A percentile compares a stretch with the other conserved stretches of the same genome.
Evolutionary conservation across 2,888 invertebrate genomes (phyloP).

Genomic region (Microctonus hyperodae): DNA sequence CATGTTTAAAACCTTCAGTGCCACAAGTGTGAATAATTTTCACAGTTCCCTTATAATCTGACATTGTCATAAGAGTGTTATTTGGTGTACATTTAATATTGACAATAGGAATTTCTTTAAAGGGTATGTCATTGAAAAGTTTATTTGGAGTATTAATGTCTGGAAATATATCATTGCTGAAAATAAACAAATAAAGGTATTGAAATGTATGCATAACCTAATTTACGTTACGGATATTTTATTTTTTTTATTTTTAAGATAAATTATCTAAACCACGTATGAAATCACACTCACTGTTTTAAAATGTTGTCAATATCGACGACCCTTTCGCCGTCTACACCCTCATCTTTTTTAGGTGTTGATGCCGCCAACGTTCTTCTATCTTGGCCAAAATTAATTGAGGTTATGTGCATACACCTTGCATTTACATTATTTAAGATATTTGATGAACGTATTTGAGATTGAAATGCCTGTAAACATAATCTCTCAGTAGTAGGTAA

Average conservation of each 20-base stretch:
- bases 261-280: not conserved
- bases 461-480: not conserved
- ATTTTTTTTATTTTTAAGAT: not conserved
- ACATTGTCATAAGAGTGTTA: constrained; percentile 84
- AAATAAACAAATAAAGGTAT: not conserved
- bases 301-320: constrained; percentile 74
- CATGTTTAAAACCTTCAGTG: constrained; percentile 93
- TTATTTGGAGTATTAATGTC: constrained; percentile 74
- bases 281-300: constrained; percentile 65
- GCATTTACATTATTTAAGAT: not conserved
- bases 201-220: not conserved
- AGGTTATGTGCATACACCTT: constrained; percentile 36
- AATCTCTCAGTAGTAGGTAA: constrained; percentile 12
- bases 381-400: constrained; percentile 48
- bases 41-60: constrained; percentile 66
- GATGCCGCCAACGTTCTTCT: constrained; percentile 56
- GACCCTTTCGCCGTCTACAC: constrained; percentile 78
- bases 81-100: constrained; percentile 85
- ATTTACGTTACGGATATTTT: too few relatives aligned
- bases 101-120: constrained; percentile 81
- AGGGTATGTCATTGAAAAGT: constrained; percentile 79
- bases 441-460: not conserved
- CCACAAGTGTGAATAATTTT: constrained; percentile 80
- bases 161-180: constrained; percentile 75
- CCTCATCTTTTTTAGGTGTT: constrained; percentile 71